Percentiles rank a stretch among this genome's conserved stretches.
These are phyloP conservation scores for Ophioninae sp. DNA, from an alignment of 2,888 invertebrate genomes.

Conservation along the genomic window DNA sequence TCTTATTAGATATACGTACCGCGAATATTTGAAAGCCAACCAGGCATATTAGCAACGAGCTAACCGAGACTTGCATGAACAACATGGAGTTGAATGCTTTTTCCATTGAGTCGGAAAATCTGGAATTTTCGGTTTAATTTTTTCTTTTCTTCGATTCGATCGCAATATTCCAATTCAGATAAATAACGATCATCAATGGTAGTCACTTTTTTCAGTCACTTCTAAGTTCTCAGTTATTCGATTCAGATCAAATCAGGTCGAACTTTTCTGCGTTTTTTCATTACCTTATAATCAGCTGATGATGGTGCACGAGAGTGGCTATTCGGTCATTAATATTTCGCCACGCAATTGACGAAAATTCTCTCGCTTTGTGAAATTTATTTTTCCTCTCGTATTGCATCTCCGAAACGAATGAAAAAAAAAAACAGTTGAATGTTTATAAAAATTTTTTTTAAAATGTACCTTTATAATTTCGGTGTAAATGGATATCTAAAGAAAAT, in stretches of 20 bases:
- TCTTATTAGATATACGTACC: slow-evolving; percentile 60
- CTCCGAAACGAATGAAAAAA: slow-evolving; percentile 12
- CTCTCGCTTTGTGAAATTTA: background rate
- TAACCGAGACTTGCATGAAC: slow-evolving; percentile 71
- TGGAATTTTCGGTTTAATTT: slow-evolving; percentile 39
- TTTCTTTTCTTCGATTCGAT: background rate
- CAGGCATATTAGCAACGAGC: slow-evolving; percentile 71
- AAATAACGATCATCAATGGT: background rate
- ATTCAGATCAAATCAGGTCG: background rate
- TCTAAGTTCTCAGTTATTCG: background rate
- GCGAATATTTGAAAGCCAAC: slow-evolving; percentile 71
- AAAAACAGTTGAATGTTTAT: background rate
- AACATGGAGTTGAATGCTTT: slow-evolving; percentile 70
- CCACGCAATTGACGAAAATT: slow-evolving; percentile 15
- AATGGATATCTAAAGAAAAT: background rate
- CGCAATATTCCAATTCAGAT: background rate
- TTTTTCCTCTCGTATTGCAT: slow-evolving; percentile 4
- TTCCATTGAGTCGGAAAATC: slow-evolving; percentile 72
- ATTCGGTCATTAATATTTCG: slow-evolving; percentile 40
- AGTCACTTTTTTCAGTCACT: background rate
- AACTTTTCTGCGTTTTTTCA: background rate
- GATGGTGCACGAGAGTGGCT: slow-evolving; percentile 51
- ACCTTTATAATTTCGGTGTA: background rate
- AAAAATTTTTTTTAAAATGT: too few species aligned
- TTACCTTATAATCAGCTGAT: slow-evolving; percentile 62